phyloP scores from a whole-genome alignment of 2,888 invertebrate species.

The Leptarthrus brevirostris region DNA sequence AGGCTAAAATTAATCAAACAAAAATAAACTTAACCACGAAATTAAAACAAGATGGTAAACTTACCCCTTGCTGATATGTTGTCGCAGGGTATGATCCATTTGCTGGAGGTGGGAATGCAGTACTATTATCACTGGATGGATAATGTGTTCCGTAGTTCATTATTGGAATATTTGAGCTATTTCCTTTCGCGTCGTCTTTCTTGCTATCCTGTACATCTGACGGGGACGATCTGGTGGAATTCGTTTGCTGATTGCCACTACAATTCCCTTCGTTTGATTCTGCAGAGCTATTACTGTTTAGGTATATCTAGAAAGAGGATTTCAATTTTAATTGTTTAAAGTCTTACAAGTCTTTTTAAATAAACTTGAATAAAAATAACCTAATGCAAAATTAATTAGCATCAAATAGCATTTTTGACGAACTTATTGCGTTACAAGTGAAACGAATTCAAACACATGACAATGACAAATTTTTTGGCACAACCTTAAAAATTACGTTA shows the following conservation, averaged over 20 bases:
- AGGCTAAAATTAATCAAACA: conserved; percentile 58
- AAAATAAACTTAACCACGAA: conserved; percentile 19
- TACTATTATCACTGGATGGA: conserved; percentile 64
- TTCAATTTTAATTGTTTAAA: no score
- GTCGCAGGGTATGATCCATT: conserved; percentile 63
- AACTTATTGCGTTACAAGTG: no score
- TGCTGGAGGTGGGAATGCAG: conserved; percentile 63
- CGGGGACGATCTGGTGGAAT: conserved; percentile 51
- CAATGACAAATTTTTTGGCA: no score
- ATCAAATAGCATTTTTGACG: no score
- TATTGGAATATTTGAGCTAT: conserved; percentile 52
- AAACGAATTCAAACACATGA: no score
- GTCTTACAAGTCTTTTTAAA: no score
- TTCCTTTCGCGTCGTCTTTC: conserved; percentile 47
- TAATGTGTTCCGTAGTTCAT: conserved; percentile 64
- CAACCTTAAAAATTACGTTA: no score
- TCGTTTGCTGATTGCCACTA: conserved; percentile 52
- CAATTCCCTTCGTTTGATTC: conserved; percentile 50
- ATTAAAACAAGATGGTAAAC: conserved; percentile 1
- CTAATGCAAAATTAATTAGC: no score
- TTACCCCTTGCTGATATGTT: conserved; percentile 67
- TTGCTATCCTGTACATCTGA: conserved; percentile 31
- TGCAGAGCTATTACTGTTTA: conserved; percentile 10
- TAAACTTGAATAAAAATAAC: no score
- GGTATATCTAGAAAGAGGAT: conserved; percentile 1